phyloP scores from a whole-genome alignment of 30 jellyfish, hydroid and myxozoan species.

The Turritopsis dohrnii region DNA sequence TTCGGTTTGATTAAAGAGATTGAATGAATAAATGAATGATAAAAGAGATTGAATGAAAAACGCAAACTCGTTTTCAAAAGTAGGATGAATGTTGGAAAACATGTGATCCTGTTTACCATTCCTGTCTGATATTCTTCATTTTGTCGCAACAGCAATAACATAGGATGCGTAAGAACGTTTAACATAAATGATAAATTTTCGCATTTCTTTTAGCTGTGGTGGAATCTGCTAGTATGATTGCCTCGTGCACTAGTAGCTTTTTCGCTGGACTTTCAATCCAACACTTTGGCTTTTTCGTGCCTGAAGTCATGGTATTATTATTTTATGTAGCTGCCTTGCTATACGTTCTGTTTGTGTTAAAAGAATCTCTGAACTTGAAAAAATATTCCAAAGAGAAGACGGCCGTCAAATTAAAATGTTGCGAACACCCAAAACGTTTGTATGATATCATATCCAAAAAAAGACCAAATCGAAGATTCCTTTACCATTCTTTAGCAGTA shows the following conservation, averaged over 20 bases:
- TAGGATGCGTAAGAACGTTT: not conserved
- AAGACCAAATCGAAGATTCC: not conserved
- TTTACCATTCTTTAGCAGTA: not conserved
- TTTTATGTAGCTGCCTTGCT: constrained; percentile 36
- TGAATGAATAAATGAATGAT: too few relatives aligned
- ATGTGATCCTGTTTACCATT: too few relatives aligned
- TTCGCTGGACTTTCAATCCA: constrained; percentile 52
- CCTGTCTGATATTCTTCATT: too few relatives aligned
- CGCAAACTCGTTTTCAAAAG: too few relatives aligned
- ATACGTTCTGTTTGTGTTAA: constrained; percentile 41
- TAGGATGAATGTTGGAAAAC: too few relatives aligned
- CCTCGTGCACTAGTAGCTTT: constrained; percentile 35
- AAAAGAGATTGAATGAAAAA: too few relatives aligned
- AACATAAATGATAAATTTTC: not conserved
- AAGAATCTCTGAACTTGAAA: constrained; percentile 39
- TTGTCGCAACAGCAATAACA: not conserved
- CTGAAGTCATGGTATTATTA: constrained; percentile 42
- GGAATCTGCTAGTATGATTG: constrained; percentile 63
- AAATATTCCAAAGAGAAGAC: not conserved
- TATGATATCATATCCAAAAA: not conserved
- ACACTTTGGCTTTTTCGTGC: constrained; percentile 30
- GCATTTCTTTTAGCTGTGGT: constrained; percentile 33
- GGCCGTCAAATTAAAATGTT: not conserved
- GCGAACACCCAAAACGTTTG: constrained; percentile 4
- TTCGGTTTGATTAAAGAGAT: too few relatives aligned